Conservation (phyloP, 2,113 vertebrate genomes). For the Rhabdomys dilectus region DNA sequence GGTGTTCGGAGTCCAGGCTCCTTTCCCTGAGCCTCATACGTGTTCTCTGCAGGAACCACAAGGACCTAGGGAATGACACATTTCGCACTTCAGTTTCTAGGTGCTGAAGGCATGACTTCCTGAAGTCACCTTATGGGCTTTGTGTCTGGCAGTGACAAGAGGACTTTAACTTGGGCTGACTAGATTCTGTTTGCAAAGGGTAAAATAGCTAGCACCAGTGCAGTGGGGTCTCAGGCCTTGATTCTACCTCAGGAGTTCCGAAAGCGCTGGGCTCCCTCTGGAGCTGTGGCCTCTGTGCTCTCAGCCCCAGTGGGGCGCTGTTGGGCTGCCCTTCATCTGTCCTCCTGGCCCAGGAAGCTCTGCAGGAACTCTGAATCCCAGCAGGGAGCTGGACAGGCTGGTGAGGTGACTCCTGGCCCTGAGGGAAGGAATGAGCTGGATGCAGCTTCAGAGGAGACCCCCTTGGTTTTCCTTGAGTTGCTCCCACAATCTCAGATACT, state of each 20-base stretch:
- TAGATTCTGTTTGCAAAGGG: rapidly evolving
- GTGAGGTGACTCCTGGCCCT: too few relatives aligned
- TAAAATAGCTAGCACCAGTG: neutral
- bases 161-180: neutral
- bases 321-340: neutral
- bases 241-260: neutral
- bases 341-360: neutral
- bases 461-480: neutral
- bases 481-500: neutral
- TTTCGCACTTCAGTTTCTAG: neutral
- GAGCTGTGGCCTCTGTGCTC: neutral
- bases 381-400: neutral
- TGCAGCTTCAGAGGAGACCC: neutral
- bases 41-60: neutral
- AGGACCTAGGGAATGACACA: rapidly evolving
- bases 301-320: neutral
- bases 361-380: too few relatives aligned
- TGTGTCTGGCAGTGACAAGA: neutral
- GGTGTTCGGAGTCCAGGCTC: neutral
- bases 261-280: neutral
- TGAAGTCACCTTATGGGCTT: neutral
- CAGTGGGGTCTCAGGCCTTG: neutral
- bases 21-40: rapidly evolving
- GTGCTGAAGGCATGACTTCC: neutral
- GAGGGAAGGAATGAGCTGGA: too few relatives aligned